These are phyloP conservation scores for Drosophila emarginata DNA, from an alignment of 2,888 invertebrate genomes.

Conservation along the genomic window DNA sequence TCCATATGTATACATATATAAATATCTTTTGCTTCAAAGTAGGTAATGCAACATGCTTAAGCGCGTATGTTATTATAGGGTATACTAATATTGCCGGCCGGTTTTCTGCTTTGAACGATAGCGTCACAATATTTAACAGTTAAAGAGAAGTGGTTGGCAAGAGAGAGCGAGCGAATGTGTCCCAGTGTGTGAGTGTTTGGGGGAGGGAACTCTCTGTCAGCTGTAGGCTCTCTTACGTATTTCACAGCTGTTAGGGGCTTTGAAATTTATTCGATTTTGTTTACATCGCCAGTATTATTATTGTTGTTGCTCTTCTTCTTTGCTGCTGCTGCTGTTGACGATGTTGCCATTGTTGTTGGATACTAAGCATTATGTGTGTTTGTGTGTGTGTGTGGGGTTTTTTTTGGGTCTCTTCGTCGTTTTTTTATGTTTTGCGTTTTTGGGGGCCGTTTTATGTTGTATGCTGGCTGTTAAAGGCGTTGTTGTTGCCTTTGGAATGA, in stretches of 20 bases:
- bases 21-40: not conserved
- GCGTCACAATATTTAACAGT: conserved; percentile 72
- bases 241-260: conserved; percentile 59
- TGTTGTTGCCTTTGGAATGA: conserved; percentile 81
- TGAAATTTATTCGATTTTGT: conserved; percentile 59
- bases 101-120: conserved; percentile 54
- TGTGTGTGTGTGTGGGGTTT: conserved; percentile 18
- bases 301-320: conserved; percentile 31
- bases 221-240: conserved; percentile 35
- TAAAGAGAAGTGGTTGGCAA: conserved; percentile 52
- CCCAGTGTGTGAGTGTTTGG: conserved; percentile 6
- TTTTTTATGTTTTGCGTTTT: conserved; percentile 7
- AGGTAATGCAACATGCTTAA: not conserved
- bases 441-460: conserved; percentile 47
- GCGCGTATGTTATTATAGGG: conserved; percentile 22
- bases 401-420: conserved; percentile 30
- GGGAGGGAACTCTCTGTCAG: conserved; percentile 32
- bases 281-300: conserved; percentile 54
- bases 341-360: conserved; percentile 25
- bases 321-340: conserved; percentile 29
- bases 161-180: conserved; percentile 6
- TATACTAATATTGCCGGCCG: conserved; percentile 69
- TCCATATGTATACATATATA: no score
- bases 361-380: conserved; percentile 25
- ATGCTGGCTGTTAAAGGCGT: conserved; percentile 60